These are phyloP conservation scores for Phlogophora meticulosa DNA, from an alignment of 2,888 invertebrate genomes.

Conservation along the genomic window DNA sequence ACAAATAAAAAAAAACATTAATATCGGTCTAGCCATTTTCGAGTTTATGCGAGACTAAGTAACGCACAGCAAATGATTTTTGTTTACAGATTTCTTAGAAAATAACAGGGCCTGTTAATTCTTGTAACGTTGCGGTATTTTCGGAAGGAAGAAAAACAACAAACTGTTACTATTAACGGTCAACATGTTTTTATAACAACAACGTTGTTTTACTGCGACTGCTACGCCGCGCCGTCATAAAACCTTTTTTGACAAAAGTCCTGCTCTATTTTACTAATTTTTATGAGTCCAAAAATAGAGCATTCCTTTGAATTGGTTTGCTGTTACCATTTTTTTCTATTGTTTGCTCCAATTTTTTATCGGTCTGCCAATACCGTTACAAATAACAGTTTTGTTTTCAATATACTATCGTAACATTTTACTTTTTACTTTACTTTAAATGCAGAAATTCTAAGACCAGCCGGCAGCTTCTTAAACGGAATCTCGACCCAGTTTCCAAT, in stretches of 20 bases:
- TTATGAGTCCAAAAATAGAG: constrained; percentile 77
- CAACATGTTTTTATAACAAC: constrained; percentile 69
- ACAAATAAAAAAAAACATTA: no score
- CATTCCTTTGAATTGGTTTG: constrained; percentile 65
- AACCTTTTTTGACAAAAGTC: constrained; percentile 71
- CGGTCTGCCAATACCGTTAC: constrained; percentile 38
- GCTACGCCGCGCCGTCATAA: constrained; percentile 61
- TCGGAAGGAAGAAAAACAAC: constrained; percentile 61
- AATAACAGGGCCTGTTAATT: constrained; percentile 40
- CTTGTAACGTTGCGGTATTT: constrained; percentile 52
- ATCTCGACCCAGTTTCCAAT: constrained; percentile 43
- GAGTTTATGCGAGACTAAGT: no score
- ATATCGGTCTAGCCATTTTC: no score
- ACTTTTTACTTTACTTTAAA: constrained; percentile 24
- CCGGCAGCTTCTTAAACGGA: constrained; percentile 19
- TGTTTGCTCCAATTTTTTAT: constrained; percentile 62
- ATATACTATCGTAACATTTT: constrained; percentile 37
- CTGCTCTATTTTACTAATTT: constrained; percentile 84
- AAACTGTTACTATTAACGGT: constrained; percentile 84
- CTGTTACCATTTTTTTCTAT: constrained; percentile 55
- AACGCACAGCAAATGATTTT: no score
- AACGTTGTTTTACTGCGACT: constrained; percentile 57
- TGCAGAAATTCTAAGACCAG: constrained; percentile 11
- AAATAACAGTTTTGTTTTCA: constrained; percentile 57
- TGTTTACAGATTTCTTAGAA: constrained; percentile 37